These are phyloP conservation scores for Kuschelorhynchus macadamiae DNA, from an alignment of 2,888 invertebrate genomes.

Conservation along the genomic window DNA sequence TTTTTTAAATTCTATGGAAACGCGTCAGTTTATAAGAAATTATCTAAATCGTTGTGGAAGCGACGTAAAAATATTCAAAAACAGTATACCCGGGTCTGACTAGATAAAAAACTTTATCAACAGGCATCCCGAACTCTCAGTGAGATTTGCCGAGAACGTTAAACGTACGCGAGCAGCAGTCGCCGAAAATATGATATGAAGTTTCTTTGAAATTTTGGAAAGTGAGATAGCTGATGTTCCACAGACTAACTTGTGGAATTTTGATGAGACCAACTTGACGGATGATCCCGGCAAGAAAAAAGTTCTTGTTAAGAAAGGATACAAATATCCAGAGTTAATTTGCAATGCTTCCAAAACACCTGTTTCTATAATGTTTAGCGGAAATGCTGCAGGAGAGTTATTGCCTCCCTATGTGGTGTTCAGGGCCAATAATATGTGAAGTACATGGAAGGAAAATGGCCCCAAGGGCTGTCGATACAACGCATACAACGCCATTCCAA, in stretches of 20 bases:
- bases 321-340: conserved; percentile 57
- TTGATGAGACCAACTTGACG: conserved; percentile 36
- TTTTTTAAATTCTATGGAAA: too few relatives aligned
- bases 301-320: conserved; percentile 45
- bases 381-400: conserved; percentile 43
- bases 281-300: conserved; percentile 59
- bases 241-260: conserved; percentile 50
- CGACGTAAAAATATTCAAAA: too few relatives aligned
- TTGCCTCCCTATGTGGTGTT: conserved; percentile 48
- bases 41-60: too few relatives aligned
- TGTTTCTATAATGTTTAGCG: conserved; percentile 50
- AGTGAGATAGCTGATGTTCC: conserved; percentile 40
- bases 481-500: too few relatives aligned
- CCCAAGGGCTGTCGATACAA: too few relatives aligned
- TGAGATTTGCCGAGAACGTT: conserved; percentile 14
- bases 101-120: background rate
- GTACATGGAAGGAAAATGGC: too few relatives aligned
- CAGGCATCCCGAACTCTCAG: conserved; percentile 2
- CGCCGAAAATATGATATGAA: conserved; percentile 19
- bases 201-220: conserved; percentile 38
- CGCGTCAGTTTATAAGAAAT: too few relatives aligned
- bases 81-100: too few relatives aligned
- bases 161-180: too few relatives aligned
- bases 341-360: conserved; percentile 57
- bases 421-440: conserved; percentile 46